A percentile compares a stretch with the other conserved stretches of the same genome.
Evolutionary conservation across 1,140 invertebrate species (phyloP).

Genomic region (Drosophila grimshawi): DNA sequence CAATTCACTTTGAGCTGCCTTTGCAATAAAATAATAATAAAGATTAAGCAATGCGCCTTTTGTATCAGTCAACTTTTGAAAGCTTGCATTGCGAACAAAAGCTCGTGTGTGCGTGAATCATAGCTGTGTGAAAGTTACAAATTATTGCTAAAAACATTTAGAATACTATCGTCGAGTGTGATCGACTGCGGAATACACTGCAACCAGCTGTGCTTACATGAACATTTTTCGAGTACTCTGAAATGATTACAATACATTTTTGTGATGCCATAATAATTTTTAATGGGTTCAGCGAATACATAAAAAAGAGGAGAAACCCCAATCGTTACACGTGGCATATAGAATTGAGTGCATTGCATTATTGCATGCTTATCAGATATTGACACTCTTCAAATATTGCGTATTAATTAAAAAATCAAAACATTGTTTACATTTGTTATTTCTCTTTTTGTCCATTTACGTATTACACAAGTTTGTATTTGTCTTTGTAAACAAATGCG

Average conservation of each 20-base stretch:
- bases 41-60: background rate
- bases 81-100: conserved; percentile 1
- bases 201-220: no score
- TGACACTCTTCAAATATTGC: conserved; percentile 54
- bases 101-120: conserved; percentile 9
- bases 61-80: conserved; percentile 10
- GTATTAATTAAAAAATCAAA: conserved; percentile 6
- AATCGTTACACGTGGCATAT: conserved; percentile 2
- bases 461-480: background rate
- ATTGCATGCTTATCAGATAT: conserved; percentile 51
- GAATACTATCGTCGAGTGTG: no score
- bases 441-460: background rate
- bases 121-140: conserved; percentile 11
- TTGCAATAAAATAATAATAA: background rate
- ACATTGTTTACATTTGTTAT: background rate
- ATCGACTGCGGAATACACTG: no score
- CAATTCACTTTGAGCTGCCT: background rate
- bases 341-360: conserved; percentile 23
- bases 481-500: conserved; percentile 7
- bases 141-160: conserved; percentile 1
- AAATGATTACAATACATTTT: no score
- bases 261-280: no score
- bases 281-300: no score
- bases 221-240: no score
- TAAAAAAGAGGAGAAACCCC: background rate